Evolutionary conservation across 1,140 invertebrate genomes (phyloP).

Genomic region (Bombus superbus): DNA sequence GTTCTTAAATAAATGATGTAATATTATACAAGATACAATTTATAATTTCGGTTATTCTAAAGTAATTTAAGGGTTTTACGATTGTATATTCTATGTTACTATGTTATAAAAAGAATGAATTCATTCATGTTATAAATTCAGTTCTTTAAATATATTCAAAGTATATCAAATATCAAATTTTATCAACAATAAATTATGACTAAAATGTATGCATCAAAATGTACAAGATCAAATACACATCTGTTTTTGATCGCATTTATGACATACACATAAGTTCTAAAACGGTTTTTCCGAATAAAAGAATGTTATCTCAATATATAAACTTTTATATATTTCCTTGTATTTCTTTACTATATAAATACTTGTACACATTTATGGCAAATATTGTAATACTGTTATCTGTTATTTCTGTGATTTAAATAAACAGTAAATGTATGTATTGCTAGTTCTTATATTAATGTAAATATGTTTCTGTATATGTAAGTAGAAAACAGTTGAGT

Average conservation of each 20-base stretch:
- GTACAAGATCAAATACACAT: neutral
- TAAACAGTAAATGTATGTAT: constrained; percentile 58
- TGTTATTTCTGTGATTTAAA: constrained; percentile 71
- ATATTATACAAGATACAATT: constrained; percentile 6
- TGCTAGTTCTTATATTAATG: constrained; percentile 14
- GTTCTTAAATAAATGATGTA: constrained; percentile 10
- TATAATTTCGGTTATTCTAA: constrained; percentile 16
- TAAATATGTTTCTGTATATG: constrained; percentile 28
- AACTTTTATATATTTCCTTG: neutral
- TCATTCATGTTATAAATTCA: constrained; percentile 29
- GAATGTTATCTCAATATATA: neutral
- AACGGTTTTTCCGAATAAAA: neutral
- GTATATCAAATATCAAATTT: constrained; percentile 24
- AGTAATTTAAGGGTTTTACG: constrained; percentile 15
- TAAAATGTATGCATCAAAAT: constrained; percentile 17
- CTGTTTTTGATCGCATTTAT: neutral
- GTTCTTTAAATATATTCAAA: constrained; percentile 14
- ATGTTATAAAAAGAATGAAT: constrained; percentile 49
- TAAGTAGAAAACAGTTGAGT: constrained; percentile 12
- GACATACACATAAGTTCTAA: constrained; percentile 1
- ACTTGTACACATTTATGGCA: constrained; percentile 42
- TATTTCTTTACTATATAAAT: constrained; percentile 10
- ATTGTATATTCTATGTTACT: constrained; percentile 56
- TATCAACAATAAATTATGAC: constrained; percentile 24
- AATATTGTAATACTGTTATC: constrained; percentile 61